These are phyloP conservation scores for Chouioia cunea DNA, from an alignment of 2,888 invertebrate genomes.

Conservation along the genomic window DNA sequence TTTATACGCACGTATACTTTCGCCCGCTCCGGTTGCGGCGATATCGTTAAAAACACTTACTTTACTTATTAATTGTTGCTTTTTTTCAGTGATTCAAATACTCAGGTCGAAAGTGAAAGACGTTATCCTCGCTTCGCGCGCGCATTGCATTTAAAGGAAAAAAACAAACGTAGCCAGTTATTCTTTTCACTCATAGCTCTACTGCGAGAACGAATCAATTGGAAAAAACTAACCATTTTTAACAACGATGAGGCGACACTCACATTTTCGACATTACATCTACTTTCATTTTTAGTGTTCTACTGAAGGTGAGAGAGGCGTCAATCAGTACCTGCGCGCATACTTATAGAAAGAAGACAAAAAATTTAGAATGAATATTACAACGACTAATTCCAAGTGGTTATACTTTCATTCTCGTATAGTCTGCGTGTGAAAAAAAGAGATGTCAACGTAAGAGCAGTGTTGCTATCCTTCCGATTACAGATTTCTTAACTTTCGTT, in stretches of 20 bases:
- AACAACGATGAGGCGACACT: neutral
- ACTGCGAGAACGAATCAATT: too few species aligned
- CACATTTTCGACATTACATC: slow-evolving; percentile 26
- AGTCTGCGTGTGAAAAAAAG: too few species aligned
- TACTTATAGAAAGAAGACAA: neutral
- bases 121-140: slow-evolving; percentile 3
- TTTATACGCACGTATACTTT: slow-evolving; percentile 31
- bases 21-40: slow-evolving; percentile 18
- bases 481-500: slow-evolving; percentile 27
- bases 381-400: neutral
- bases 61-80: neutral
- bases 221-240: too few species aligned
- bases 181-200: too few species aligned
- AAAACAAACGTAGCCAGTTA: too few species aligned
- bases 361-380: slow-evolving; percentile 7
- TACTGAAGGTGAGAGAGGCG: slow-evolving; percentile 22
- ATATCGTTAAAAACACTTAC: slow-evolving; percentile 17
- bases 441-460: too few species aligned
- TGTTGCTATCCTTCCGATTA: slow-evolving; percentile 6
- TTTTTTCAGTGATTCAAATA: neutral
- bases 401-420: slow-evolving; percentile 33
- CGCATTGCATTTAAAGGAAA: neutral
- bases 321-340: neutral
- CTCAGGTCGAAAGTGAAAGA: neutral
- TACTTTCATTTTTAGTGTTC: slow-evolving; percentile 35